Evolutionary conservation across 2,888 invertebrate genomes (phyloP).

Genomic region (Euzetes globulus): DNA sequence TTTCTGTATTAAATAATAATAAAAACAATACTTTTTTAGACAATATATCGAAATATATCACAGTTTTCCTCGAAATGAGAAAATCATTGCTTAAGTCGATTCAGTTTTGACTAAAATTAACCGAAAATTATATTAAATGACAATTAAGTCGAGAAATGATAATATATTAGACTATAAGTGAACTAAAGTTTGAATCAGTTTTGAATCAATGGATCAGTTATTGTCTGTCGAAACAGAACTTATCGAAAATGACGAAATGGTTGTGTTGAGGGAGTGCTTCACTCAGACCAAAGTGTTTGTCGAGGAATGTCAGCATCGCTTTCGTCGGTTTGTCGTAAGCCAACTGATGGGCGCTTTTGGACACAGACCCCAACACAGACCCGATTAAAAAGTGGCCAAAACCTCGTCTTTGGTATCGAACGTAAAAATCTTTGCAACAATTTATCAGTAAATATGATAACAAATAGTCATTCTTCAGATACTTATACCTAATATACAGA

Average conservation of each 20-base stretch:
- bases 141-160: not conserved
- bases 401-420: slow-evolving; percentile 31
- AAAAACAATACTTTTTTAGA: not conserved
- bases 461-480: not conserved
- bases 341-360: not conserved
- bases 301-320: slow-evolving; percentile 35
- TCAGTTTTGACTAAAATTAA: too few relatives aligned
- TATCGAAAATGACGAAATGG: slow-evolving; percentile 35
- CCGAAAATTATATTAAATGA: too few relatives aligned
- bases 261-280: slow-evolving; percentile 35
- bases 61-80: too few relatives aligned
- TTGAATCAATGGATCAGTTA: not conserved
- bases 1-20: not conserved
- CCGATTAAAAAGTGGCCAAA: slow-evolving; percentile 29
- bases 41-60: too few relatives aligned
- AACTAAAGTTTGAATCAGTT: too few relatives aligned
- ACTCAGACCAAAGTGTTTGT: slow-evolving; percentile 31
- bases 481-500: slow-evolving; percentile 34
- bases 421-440: slow-evolving; percentile 33
- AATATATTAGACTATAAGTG: too few relatives aligned
- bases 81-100: too few relatives aligned
- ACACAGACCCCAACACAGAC: not conserved
- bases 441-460: not conserved
- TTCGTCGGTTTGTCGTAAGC: slow-evolving; percentile 36
- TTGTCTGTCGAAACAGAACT: not conserved